Base-by-base conservation (phyloP, 2,113 vertebrate species). In the Hipposideros armiger region DNA sequence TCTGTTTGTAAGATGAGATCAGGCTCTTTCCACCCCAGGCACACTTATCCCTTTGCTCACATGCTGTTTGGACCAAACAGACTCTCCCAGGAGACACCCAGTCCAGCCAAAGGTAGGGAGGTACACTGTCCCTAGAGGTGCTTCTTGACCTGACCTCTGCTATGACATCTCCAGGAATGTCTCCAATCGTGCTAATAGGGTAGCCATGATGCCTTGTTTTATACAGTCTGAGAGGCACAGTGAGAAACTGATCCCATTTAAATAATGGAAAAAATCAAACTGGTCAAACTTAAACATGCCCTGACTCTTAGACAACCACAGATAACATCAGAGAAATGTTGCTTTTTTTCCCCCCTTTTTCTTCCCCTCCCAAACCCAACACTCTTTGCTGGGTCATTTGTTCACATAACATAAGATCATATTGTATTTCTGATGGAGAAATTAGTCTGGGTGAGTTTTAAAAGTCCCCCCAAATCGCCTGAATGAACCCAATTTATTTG, bases 181-280 rank as follows among this genome's bases (percentile, higher is more conserved):
- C 58, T 82, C 28, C 32, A 54, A 7, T n/a, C 52, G 32, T 42
- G 54, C 50, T 86, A 42, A 45, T 7, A 19, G 50, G 45, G 45
- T 5, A 62, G 87, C 40, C 88, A 64, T 60, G 70, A 97, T 84
- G 93, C 54, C 94, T 94, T 96, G 36, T 77, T 90, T 96, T 94
- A 96, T 87, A 96, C 89, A 69, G 66, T 80, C 42, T 91, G 82
- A 72, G 0, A 3, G 96, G 54, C 66, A 96, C 2, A 13, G 89
- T 91, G 54, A 84, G 95, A 98, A 98, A 97, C 60, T 8, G 24
- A 95, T 96, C 97, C 95, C 94, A n/a, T 56, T 95, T 91, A 94
- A 90, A 95, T 94, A 96, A 96, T 90, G 67, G 77, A 64, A 95
- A 96, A 92, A 98, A 97, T 95, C 95, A 95, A 97, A 96, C 45